These are phyloP conservation scores for Cyanoliseus patagonus DNA, from an alignment of 2,113 vertebrate species.

Conservation along the genomic window DNA sequence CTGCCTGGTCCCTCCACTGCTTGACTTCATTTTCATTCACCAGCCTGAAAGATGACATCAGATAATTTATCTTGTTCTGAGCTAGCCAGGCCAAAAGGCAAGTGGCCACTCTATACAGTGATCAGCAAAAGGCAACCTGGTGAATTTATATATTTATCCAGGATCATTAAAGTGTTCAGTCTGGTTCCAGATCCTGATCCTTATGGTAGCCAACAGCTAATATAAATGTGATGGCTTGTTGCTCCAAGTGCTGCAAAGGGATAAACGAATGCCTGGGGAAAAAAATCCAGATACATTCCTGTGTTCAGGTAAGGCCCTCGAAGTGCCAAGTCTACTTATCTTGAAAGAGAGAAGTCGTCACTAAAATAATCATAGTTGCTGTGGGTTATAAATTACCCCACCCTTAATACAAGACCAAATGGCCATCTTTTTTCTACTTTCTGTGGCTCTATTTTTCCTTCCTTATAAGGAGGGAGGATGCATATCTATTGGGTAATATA, in stretches of 20 bases:
- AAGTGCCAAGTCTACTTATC: background rate
- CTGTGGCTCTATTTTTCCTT: background rate
- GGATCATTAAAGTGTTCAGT: background rate
- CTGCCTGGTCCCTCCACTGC: constrained; percentile 94
- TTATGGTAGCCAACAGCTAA: background rate
- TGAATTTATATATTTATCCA: background rate
- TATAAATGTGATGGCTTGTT: background rate
- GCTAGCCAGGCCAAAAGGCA: background rate
- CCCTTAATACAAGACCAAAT: background rate
- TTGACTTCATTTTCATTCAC: constrained; percentile 98
- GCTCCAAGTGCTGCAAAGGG: background rate
- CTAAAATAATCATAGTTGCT: background rate
- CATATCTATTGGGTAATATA: background rate
- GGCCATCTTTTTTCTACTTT: background rate
- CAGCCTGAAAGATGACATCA: constrained; percentile 78
- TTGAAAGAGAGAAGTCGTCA: background rate
- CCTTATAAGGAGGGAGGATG: background rate
- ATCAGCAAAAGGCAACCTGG: background rate
- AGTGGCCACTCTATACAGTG: background rate
- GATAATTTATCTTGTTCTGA: background rate
- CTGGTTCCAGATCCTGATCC: background rate
- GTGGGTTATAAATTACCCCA: background rate
- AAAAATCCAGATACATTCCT: background rate
- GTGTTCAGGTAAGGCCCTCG: background rate
- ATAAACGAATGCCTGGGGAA: background rate